These are phyloP conservation scores for Rhyzopertha dominica DNA, from an alignment of 1,140 invertebrate species.

Conservation along the genomic window DNA sequence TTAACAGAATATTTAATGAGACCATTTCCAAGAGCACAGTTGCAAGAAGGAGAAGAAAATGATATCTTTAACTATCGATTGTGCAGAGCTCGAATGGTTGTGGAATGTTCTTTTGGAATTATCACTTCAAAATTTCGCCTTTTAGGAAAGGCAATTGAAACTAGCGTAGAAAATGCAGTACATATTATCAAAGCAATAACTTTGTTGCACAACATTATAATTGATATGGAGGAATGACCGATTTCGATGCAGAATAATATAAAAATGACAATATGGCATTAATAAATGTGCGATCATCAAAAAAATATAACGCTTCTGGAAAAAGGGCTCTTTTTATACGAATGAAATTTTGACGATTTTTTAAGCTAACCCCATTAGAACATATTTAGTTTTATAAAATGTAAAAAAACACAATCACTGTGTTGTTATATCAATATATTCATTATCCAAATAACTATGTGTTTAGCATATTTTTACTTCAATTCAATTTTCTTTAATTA, in stretches of 20 bases:
- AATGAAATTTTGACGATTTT: conserved; percentile 6
- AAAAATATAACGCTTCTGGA: neutral
- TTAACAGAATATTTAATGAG: conserved; percentile 42
- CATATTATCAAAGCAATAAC: conserved; percentile 22
- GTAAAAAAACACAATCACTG: too few species aligned
- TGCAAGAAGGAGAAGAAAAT: conserved; percentile 20
- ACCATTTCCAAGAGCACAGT: conserved; percentile 36
- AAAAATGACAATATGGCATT: conserved; percentile 6
- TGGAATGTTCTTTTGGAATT: conserved; percentile 49
- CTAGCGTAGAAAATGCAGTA: conserved; percentile 24
- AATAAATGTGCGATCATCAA: neutral
- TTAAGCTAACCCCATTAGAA: neutral
- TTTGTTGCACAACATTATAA: conserved; percentile 18
- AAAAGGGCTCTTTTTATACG: neutral
- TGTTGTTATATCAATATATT: too few species aligned
- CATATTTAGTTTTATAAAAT: too few species aligned
- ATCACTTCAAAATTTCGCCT: conserved; percentile 30
- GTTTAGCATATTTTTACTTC: too few species aligned
- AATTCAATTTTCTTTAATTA: too few species aligned
- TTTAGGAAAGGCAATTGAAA: conserved; percentile 21
- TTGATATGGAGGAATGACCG: conserved; percentile 14
- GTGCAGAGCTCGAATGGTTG: conserved; percentile 38
- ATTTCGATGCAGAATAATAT: conserved; percentile 7
- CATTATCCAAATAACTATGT: too few species aligned
- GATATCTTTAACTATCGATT: conserved; percentile 46